Evolutionary conservation across 1,140 invertebrate genomes (phyloP).

Genomic region (Panagrolaimus sp.): DNA sequence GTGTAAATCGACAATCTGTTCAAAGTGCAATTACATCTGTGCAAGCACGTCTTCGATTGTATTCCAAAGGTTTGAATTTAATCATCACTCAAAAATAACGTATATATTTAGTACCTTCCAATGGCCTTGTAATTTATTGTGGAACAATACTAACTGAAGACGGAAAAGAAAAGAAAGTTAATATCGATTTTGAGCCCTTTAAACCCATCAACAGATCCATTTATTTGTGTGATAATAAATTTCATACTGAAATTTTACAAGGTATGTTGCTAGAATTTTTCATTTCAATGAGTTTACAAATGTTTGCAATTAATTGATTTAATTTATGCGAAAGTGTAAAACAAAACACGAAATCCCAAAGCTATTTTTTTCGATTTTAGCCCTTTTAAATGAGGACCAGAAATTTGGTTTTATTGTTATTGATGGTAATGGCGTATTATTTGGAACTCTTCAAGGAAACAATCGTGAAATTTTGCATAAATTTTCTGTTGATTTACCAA

Average conservation of each 20-base stretch:
- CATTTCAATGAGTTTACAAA: background rate
- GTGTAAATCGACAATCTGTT: constrained; percentile 95
- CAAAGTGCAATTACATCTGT: constrained; percentile 98
- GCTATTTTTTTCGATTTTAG: constrained; percentile 71
- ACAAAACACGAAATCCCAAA: no score
- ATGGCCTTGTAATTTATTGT: constrained; percentile 98
- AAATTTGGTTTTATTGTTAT: constrained; percentile 99
- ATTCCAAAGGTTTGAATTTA: constrained; percentile 78
- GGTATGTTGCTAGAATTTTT: constrained; percentile 32
- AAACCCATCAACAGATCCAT: constrained; percentile 98
- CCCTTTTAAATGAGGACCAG: constrained; percentile 93
- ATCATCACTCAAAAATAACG: constrained; percentile 30
- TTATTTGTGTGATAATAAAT: constrained; percentile 98
- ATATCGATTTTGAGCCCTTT: constrained; percentile 99
- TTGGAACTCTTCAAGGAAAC: constrained; percentile 90
- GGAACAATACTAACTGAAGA: constrained; percentile 99
- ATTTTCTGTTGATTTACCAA: constrained; percentile 97
- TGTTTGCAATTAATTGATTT: background rate
- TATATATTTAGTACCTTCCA: constrained; percentile 79
- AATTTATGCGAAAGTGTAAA: constrained; percentile 58
- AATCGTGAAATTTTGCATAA: constrained; percentile 91
- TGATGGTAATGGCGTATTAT: constrained; percentile 98
- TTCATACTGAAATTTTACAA: constrained; percentile 64
- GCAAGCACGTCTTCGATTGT: constrained; percentile 95
- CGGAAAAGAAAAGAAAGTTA: constrained; percentile 99